Evolutionary conservation across 1,140 invertebrate genomes (phyloP).

Genomic region (Drusus annulatus): DNA sequence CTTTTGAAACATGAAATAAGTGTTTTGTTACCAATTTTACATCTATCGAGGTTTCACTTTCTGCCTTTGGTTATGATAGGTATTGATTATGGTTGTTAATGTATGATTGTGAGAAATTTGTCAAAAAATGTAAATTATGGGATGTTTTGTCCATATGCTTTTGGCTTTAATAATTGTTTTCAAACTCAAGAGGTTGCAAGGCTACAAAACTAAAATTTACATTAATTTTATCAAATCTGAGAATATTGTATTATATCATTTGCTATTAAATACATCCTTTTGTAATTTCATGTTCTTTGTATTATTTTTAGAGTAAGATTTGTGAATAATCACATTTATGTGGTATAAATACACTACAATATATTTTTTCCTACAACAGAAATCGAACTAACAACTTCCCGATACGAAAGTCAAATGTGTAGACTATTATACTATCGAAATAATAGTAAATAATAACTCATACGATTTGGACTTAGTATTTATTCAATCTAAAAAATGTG

Average conservation of each 20-base stretch:
- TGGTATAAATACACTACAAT: too few species aligned
- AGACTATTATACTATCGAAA: too few species aligned
- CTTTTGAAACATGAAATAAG: background rate
- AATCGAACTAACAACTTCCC: too few species aligned
- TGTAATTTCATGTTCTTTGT: constrained; percentile 52
- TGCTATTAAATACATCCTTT: constrained; percentile 58
- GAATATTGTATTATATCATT: constrained; percentile 56
- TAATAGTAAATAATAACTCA: too few species aligned
- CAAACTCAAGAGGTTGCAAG: constrained; percentile 48
- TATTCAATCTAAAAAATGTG: too few species aligned
- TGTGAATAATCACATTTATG: too few species aligned
- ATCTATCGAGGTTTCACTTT: background rate
- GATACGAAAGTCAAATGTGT: too few species aligned
- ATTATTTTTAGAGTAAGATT: constrained; percentile 8
- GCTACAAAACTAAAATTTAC: constrained; percentile 34
- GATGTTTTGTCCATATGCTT: constrained; percentile 43
- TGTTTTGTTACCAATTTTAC: constrained; percentile 17
- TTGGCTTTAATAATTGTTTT: constrained; percentile 50
- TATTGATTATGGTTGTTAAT: constrained; percentile 50
- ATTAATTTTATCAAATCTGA: constrained; percentile 44
- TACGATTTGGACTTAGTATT: too few species aligned
- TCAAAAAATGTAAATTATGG: constrained; percentile 31
- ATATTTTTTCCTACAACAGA: too few species aligned
- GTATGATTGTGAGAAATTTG: constrained; percentile 48
- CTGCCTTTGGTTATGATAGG: constrained; percentile 10